Conservation (phyloP, 2,113 vertebrate species). For the Rallus limicola region DNA sequence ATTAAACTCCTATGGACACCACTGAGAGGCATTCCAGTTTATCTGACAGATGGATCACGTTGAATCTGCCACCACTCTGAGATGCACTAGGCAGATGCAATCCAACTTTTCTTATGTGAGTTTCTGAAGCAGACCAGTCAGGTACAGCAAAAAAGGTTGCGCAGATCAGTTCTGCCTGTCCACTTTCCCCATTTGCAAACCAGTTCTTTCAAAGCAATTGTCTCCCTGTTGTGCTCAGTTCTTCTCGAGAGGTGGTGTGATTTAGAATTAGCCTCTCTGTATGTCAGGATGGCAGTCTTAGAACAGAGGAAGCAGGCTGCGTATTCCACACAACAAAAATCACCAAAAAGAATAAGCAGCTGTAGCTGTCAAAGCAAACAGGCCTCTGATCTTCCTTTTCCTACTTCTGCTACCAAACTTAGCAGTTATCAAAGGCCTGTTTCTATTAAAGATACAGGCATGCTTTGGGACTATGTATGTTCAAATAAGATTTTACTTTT, state of each 20-base stretch:
- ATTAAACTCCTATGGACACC: neutral
- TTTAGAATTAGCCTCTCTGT: neutral
- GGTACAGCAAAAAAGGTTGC: neutral
- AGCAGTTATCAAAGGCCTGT: neutral
- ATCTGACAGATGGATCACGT: fast-evolving
- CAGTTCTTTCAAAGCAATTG: neutral
- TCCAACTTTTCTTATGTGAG: neutral
- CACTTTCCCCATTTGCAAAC: neutral
- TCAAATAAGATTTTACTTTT: neutral
- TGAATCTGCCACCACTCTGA: neutral
- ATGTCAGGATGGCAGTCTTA: neutral
- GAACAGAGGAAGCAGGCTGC: neutral
- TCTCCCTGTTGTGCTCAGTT: neutral
- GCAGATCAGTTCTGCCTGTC: neutral
- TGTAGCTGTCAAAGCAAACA: neutral
- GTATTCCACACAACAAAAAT: neutral
- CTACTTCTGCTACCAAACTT: neutral
- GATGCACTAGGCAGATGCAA: neutral
- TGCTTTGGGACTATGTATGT: neutral
- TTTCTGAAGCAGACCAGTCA: neutral
- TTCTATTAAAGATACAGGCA: neutral
- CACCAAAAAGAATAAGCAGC: neutral
- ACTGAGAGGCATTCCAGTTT: neutral
- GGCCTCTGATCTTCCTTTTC: neutral
- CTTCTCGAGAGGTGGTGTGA: neutral